Conservation (phyloP, 2,797 vertebrate species). For the Anisognathus igniventris region DNA sequence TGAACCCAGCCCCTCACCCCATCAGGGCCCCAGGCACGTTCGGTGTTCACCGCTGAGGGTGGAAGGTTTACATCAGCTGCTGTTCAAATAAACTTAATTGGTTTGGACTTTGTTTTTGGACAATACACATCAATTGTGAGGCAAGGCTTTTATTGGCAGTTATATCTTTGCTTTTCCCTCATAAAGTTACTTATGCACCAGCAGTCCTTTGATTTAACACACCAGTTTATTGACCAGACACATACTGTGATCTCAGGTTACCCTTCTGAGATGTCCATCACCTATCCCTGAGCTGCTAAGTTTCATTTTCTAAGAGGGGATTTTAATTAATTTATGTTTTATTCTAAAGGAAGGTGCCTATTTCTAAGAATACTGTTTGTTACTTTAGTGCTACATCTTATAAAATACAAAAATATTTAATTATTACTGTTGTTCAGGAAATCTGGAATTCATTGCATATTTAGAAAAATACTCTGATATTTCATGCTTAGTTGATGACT, state of each 20-base stretch:
- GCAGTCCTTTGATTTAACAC: not conserved
- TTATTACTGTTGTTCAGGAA: not conserved
- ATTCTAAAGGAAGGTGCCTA: not conserved
- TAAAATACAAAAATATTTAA: not conserved
- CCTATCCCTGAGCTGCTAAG: not conserved
- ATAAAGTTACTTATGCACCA: accelerated
- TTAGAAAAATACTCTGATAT: not conserved
- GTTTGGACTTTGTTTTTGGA: not conserved
- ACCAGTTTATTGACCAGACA: not conserved
- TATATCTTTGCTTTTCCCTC: not conserved
- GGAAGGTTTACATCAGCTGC: not conserved
- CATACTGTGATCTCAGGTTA: not conserved
- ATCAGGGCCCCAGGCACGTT: accelerated
- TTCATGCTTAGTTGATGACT: not conserved
- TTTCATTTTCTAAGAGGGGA: not conserved
- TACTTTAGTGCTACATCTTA: not conserved
- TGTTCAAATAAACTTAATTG: not conserved
- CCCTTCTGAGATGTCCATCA: not conserved
- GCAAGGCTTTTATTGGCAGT: not conserved
- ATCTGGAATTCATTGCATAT: not conserved
- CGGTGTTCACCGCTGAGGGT: accelerated
- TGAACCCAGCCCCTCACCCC: not conserved
- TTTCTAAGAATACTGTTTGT: not conserved
- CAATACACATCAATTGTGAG: not conserved
- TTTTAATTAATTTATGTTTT: not conserved